phyloP scores from a whole-genome alignment of 1,140 invertebrate genomes.

The Octopus bimaculoides region DNA sequence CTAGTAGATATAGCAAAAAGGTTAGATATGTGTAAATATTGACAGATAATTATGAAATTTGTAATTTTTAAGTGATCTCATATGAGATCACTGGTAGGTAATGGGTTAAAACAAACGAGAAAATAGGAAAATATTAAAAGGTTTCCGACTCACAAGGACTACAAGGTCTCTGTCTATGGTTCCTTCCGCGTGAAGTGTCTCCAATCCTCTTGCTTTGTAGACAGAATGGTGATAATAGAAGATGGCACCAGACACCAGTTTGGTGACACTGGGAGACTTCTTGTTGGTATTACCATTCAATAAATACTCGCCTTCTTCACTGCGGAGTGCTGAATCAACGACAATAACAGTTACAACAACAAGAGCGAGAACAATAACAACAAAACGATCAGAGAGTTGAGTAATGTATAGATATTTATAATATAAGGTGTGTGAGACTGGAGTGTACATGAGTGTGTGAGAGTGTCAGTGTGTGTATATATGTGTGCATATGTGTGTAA shows the following conservation, averaged over 20 bases:
- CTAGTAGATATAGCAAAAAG: too few relatives aligned
- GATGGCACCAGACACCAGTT: conserved; percentile 10
- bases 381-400: background rate
- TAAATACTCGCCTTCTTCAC: background rate
- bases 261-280: background rate
- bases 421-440: background rate
- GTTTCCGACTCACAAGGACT: background rate
- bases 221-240: conserved; percentile 16
- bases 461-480: too few relatives aligned
- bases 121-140: too few relatives aligned
- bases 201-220: conserved; percentile 8
- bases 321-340: conserved; percentile 4
- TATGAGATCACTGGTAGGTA: too few relatives aligned
- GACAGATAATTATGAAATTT: too few relatives aligned
- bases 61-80: too few relatives aligned
- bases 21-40: too few relatives aligned
- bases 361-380: background rate
- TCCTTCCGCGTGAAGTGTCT: conserved; percentile 12
- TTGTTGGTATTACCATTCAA: conserved; percentile 3
- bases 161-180: background rate
- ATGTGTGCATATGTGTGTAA: too few relatives aligned
- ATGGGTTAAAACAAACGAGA: too few relatives aligned
- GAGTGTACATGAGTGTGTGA: too few relatives aligned
- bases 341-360: background rate
- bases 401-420: background rate